Conservation (phyloP, 2,797 vertebrate genomes). For the Glossophaga mutica region DNA sequence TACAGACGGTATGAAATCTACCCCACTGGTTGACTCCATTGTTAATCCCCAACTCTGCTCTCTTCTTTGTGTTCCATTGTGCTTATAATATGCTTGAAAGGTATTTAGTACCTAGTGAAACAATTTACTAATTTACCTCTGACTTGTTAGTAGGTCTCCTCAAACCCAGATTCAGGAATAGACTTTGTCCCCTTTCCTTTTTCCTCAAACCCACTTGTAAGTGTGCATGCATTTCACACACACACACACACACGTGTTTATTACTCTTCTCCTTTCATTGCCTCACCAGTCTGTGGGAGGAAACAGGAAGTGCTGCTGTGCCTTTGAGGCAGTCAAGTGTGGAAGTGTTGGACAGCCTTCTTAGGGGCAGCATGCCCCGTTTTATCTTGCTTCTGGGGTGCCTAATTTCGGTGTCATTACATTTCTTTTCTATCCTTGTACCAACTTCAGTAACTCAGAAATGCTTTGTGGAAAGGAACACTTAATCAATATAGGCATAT, state of each 20-base stretch:
- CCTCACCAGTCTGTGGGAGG: not conserved
- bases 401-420: not conserved
- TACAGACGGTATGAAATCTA: not conserved
- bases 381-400: not conserved
- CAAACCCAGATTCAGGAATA: not conserved
- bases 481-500: not conserved
- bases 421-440: not conserved
- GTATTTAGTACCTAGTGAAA: not conserved
- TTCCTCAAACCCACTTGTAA: not conserved
- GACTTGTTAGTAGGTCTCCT: not conserved
- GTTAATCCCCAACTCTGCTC: not conserved
- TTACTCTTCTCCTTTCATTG: not conserved
- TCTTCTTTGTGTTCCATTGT: not conserved
- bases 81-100: not conserved
- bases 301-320: not conserved
- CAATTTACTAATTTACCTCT: not conserved
- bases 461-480: not conserved
- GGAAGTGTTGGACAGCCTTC: not conserved
- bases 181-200: not conserved
- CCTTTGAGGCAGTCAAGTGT: not conserved
- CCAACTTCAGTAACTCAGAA: not conserved
- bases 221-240: not conserved
- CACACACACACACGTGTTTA: no score
- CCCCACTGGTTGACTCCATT: not conserved
- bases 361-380: not conserved